Conservation (phyloP, 2,888 invertebrate genomes). For the Erebia palarica region DNA sequence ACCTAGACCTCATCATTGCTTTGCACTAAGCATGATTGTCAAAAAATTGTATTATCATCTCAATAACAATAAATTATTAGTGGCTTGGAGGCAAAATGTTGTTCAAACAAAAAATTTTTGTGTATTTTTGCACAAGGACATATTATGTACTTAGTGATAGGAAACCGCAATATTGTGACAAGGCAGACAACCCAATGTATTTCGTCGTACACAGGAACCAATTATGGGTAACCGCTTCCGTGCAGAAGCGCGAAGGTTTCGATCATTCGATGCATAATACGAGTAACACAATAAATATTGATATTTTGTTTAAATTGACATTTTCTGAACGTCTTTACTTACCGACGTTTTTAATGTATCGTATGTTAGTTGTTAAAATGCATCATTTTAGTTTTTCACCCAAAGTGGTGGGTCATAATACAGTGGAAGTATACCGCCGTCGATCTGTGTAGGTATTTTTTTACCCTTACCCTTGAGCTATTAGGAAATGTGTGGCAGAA, state of each 20-base stretch:
- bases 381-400: no score
- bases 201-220: constrained; percentile 51
- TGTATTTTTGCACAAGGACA: constrained; percentile 43
- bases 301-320: neutral
- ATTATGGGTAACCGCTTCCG: constrained; percentile 70
- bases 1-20: no score
- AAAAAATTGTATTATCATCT: no score
- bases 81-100: neutral
- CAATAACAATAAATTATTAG: no score
- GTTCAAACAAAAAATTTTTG: neutral
- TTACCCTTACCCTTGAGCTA: no score
- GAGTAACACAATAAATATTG: neutral
- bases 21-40: no score
- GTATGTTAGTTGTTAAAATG: no score
- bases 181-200: constrained; percentile 52
- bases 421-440: no score
- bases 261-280: constrained; percentile 17
- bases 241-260: constrained; percentile 65
- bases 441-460: no score
- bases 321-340: neutral
- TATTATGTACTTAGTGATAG: neutral
- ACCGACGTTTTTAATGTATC: no score
- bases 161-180: constrained; percentile 53
- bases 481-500: no score
- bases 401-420: no score